Evolutionary conservation across 2,888 invertebrate genomes (phyloP).

Genomic region (Macaria notata): DNA sequence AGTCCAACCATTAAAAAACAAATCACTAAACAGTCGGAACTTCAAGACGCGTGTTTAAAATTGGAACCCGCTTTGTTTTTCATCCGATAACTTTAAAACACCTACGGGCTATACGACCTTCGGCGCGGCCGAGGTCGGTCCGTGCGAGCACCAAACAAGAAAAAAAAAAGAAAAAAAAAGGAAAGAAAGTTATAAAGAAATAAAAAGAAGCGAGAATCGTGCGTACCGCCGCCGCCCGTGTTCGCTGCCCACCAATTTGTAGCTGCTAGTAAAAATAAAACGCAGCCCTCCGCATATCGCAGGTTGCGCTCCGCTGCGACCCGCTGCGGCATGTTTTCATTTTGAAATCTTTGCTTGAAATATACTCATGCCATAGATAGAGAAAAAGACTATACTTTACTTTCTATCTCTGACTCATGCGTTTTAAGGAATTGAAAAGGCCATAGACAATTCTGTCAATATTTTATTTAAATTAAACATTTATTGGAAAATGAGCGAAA

Average conservation of each 20-base stretch:
- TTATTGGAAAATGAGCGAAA: too few relatives aligned
- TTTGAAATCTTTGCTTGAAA: too few relatives aligned
- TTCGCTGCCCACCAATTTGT: conserved; percentile 66
- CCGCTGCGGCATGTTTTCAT: background rate
- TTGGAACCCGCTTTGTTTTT: background rate
- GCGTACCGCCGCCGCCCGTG: conserved; percentile 53
- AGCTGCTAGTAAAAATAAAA: conserved; percentile 53
- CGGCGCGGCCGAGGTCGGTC: conserved; percentile 50
- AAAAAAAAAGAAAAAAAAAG: conserved; percentile 39
- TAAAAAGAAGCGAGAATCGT: conserved; percentile 30
- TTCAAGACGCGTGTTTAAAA: background rate
- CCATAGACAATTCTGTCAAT: too few relatives aligned
- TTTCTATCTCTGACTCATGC: too few relatives aligned
- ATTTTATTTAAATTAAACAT: too few relatives aligned
- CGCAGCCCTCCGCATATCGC: conserved; percentile 2
- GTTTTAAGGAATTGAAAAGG: too few relatives aligned
- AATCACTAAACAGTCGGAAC: background rate
- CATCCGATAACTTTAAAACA: too few relatives aligned
- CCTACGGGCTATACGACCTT: conserved; percentile 41
- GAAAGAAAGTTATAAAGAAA: conserved; percentile 1
- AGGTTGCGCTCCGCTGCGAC: background rate
- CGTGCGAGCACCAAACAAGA: conserved; percentile 32
- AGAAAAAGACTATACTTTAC: too few relatives aligned
- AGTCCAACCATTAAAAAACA: too few relatives aligned
- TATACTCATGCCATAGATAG: too few relatives aligned